Evolutionary conservation across 2,888 invertebrate genomes (phyloP).

Genomic region (Limnephilus auricula): DNA sequence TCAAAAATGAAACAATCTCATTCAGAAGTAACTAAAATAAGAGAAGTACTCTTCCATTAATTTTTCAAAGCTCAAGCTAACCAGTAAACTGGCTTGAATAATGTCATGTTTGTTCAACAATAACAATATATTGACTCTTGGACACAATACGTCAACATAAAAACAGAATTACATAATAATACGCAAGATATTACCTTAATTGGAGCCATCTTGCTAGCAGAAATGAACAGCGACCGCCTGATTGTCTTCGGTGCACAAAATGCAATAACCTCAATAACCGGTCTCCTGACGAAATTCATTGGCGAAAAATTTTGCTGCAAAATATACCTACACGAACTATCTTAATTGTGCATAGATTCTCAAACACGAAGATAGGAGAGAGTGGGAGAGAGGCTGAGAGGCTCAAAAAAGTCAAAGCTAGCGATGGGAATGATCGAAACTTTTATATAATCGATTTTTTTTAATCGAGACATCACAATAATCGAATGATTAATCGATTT

Average conservation of each 20-base stretch:
- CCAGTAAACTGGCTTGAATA: background rate
- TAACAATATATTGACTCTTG: background rate
- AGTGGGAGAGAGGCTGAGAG: background rate
- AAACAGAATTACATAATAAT: slow-evolving; percentile 14
- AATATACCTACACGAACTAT: background rate
- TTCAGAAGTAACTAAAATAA: background rate
- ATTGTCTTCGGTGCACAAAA: slow-evolving; percentile 68
- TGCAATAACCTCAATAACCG: slow-evolving; percentile 60
- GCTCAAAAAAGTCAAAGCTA: background rate
- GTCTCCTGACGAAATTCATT: slow-evolving; percentile 62
- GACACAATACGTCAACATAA: slow-evolving; percentile 13
- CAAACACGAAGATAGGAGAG: background rate
- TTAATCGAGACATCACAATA: too few relatives aligned
- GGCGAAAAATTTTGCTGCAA: slow-evolving; percentile 44
- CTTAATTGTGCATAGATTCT: background rate
- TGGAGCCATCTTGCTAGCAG: slow-evolving; percentile 74
- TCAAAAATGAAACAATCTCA: background rate
- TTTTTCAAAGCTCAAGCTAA: background rate
- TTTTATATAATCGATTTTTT: too few relatives aligned
- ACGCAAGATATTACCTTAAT: slow-evolving; percentile 71
- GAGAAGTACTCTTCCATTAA: background rate
- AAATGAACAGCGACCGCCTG: slow-evolving; percentile 73
- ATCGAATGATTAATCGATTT: too few relatives aligned
- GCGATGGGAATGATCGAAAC: background rate
- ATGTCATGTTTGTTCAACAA: background rate